phyloP scores from a whole-genome alignment of 2,113 vertebrate species.

The western clawed frog (Xenopus tropicalis) region DNA sequence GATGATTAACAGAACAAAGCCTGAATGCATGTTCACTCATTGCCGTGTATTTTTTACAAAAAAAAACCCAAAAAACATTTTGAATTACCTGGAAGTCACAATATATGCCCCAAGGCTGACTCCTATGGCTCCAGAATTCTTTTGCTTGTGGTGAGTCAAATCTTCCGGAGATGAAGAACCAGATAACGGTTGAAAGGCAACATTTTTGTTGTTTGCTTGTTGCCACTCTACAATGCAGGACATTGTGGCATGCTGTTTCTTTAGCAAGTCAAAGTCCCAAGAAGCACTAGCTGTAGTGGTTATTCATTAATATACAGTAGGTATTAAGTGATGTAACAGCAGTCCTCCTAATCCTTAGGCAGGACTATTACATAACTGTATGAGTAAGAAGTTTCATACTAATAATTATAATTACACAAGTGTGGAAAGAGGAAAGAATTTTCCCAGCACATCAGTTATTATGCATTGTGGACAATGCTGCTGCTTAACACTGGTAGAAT shows the following conservation, averaged over 20 bases:
- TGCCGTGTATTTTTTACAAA: too few species aligned
- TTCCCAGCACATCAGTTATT: constrained; percentile 19
- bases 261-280: constrained; percentile 34
- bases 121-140: neutral
- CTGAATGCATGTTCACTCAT: too few species aligned
- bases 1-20: too few species aligned
- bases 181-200: neutral
- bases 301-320: constrained; percentile 27
- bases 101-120: constrained; percentile 6
- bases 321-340: constrained; percentile 13
- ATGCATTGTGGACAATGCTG: neutral
- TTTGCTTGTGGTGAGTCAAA: constrained; percentile 1
- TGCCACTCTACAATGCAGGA: constrained; percentile 26
- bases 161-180: constrained; percentile 16
- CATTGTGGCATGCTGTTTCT: constrained; percentile 9
- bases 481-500: too few species aligned
- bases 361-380: constrained; percentile 24
- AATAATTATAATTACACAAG: constrained; percentile 19
- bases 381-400: constrained; percentile 31
- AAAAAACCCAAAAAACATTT: too few species aligned
- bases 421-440: neutral
- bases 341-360: constrained; percentile 31
- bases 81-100: constrained; percentile 15
- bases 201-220: constrained; percentile 12
- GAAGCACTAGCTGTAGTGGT: constrained; percentile 2